Evolutionary conservation across 2,113 vertebrate genomes (phyloP).

Genomic region (Amazona guildingii): DNA sequence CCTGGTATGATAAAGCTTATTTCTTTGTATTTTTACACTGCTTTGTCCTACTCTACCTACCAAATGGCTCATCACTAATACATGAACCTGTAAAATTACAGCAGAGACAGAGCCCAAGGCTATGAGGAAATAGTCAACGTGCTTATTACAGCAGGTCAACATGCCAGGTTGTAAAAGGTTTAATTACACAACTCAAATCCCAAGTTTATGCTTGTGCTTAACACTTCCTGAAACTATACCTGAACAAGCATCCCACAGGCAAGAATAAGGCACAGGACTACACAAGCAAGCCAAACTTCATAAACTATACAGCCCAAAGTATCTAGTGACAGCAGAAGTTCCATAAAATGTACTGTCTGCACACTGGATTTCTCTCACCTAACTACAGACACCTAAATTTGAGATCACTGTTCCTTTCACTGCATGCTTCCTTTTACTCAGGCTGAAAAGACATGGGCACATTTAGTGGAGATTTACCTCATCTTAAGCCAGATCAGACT

Average conservation of each 20-base stretch:
- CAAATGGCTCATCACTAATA: background rate
- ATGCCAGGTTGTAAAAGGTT: background rate
- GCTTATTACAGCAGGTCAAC: background rate
- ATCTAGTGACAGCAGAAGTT: background rate
- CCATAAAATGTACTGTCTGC: background rate
- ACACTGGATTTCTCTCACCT: background rate
- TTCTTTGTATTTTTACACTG: background rate
- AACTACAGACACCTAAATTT: background rate
- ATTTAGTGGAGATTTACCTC: background rate
- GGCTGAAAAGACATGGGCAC: background rate
- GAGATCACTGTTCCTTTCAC: background rate
- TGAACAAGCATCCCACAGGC: background rate
- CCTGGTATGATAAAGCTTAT: background rate
- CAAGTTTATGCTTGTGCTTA: background rate
- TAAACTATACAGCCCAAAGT: background rate
- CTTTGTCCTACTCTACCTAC: background rate
- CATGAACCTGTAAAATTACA: background rate
- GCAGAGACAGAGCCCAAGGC: background rate
- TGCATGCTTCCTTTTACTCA: background rate
- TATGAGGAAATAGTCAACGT: background rate
- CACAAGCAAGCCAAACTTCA: background rate
- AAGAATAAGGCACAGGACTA: background rate
- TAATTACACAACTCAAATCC: background rate
- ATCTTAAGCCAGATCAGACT: background rate
- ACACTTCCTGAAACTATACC: background rate